Evolutionary conservation across 1,140 invertebrate genomes (phyloP).

Genomic region (Bombus consobrinus): DNA sequence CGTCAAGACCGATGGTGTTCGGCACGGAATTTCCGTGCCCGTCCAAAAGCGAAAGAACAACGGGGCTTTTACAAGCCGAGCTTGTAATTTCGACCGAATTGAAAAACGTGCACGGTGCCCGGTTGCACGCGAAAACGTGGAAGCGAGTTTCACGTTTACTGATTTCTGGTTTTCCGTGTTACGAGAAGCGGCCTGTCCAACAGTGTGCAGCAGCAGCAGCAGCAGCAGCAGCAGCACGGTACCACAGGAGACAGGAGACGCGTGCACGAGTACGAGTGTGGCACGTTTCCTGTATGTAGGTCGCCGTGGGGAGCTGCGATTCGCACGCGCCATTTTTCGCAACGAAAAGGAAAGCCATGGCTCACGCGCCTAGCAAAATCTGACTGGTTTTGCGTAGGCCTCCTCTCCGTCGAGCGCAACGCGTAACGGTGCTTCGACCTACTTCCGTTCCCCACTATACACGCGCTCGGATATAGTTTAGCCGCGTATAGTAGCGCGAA

Average conservation of each 20-base stretch:
- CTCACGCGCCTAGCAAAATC: conserved; percentile 75
- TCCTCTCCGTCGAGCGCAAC: conserved; percentile 57
- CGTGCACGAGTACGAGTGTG: background rate
- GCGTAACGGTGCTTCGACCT: conserved; percentile 81
- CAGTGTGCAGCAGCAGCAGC: too few relatives aligned
- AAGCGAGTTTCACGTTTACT: conserved; percentile 61
- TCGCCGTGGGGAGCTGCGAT: conserved; percentile 70
- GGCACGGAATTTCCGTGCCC: background rate
- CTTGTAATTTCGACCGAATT: background rate
- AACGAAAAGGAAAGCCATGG: conserved; percentile 83
- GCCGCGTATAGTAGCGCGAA: conserved; percentile 52
- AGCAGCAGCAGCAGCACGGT: background rate
- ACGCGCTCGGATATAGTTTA: conserved; percentile 67
- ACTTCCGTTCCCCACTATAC: conserved; percentile 75
- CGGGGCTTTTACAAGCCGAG: background rate
- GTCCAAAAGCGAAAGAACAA: conserved; percentile 23
- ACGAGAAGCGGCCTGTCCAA: too few relatives aligned
- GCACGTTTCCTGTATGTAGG: conserved; percentile 62
- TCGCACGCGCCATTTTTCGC: conserved; percentile 83
- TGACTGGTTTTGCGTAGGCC: conserved; percentile 71
- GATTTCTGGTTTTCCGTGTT: conserved; percentile 50
- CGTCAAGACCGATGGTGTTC: too few relatives aligned
- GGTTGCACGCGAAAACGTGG: conserved; percentile 50
- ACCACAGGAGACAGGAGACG: background rate
- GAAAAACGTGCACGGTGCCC: conserved; percentile 7